Evolutionary conservation across 1,140 invertebrate genomes (phyloP), one percentile per base, ranked within the genome.

Genomic region (Popillia japonica): DNA sequence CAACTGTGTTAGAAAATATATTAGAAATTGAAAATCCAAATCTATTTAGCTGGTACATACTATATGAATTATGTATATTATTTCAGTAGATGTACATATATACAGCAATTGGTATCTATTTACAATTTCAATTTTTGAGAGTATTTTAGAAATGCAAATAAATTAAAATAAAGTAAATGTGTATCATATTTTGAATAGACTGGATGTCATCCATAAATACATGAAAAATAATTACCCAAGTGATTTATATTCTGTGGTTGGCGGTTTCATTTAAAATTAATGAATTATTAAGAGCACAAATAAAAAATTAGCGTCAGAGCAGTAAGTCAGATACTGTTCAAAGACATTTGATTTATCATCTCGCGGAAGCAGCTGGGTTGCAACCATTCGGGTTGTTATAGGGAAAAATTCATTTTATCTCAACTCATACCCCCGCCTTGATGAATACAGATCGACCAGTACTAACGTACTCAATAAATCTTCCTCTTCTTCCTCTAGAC

Each of bases 291-390:
- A 68, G 20, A 68, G 61, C 61, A 23, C 61, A 68, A 68, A 68
- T 68, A 68, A 68, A 68, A 68, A 68, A 68, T 68, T 68, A 68
- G 61, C 61, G 61, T 17, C 61, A 68, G 22, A 68, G 27, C 61
- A 68, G 61, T 68, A 68, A 68, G 61, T 68, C 61, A 22, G 61
- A 68, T 68, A 27, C 61, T 34, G 23, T 68, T 34, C 61, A 68
- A 68, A 68, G 61, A 68, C 61, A 68, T 68, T 68, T 68, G 61
- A 68, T 68, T 68, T 68, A 68, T 68, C 61, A 68, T 68, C 61
- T 55, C 61, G 27, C 22, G 61, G 22, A 68, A 68, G 61, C 61
- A 22, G 61, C 48, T 17, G 4, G 27, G 27, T 22, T 22, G 61
- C 11, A 34, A 27, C 61, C 61, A 68, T 68, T 22, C 61, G 20